Percentiles rank a stretch among this genome's conserved stretches.
Evolutionary conservation across 2,888 invertebrate genomes (phyloP).

Genomic region (Diplazon laetatorius): DNA sequence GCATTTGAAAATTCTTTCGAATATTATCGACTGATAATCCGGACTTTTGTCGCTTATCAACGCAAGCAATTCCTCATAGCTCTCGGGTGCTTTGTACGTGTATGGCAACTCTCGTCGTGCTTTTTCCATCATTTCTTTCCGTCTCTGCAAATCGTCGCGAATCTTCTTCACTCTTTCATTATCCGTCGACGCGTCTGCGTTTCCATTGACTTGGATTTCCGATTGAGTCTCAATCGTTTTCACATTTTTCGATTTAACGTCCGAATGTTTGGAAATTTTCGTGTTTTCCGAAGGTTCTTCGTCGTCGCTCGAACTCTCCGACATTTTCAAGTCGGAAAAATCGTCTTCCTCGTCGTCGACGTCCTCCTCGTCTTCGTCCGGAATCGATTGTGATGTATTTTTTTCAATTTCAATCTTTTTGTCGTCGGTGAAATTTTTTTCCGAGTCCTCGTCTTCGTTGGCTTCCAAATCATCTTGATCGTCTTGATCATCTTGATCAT

Average conservation of each 20-base stretch:
- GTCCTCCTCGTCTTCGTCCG: conserved; percentile 49
- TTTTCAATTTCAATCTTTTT: not conserved
- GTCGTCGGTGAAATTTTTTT: not conserved
- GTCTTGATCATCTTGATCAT: conserved; percentile 34
- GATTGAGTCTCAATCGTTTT: conserved; percentile 40
- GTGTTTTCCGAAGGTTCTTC: conserved; percentile 52
- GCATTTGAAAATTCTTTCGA: conserved; percentile 93
- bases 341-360: conserved; percentile 64
- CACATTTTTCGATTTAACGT: conserved; percentile 31
- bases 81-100: conserved; percentile 85
- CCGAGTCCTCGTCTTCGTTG: conserved; percentile 46
- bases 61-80: conserved; percentile 86
- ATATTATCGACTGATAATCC: conserved; percentile 87
- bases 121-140: conserved; percentile 84
- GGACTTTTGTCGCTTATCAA: conserved; percentile 86
- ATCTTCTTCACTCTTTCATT: conserved; percentile 71
- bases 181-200: conserved; percentile 51
- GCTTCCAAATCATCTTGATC: conserved; percentile 54
- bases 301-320: conserved; percentile 68
- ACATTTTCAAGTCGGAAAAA: conserved; percentile 66
- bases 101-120: conserved; percentile 85
- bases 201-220: conserved; percentile 52
- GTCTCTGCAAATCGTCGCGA: conserved; percentile 78
- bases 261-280: conserved; percentile 28
- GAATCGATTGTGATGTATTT: conserved; percentile 43